Conservation (phyloP, 2,888 invertebrate species). For the Oscheius sp. region DNA sequence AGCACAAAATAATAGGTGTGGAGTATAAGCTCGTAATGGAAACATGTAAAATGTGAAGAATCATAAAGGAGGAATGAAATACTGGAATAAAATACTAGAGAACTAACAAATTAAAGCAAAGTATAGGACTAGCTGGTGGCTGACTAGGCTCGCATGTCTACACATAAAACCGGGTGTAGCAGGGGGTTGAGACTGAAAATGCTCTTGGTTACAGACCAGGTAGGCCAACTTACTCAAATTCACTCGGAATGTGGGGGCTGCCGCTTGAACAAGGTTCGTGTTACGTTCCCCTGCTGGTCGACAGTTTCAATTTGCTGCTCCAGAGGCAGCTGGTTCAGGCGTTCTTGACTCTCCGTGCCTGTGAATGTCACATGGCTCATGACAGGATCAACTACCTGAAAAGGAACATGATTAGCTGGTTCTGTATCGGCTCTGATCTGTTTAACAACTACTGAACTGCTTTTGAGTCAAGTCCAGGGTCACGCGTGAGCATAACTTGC, state of each 20-base stretch:
- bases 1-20: background rate
- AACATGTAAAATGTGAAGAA: conserved; percentile 22
- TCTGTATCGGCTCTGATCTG: background rate
- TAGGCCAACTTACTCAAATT: conserved; percentile 21
- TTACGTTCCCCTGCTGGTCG: conserved; percentile 72
- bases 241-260: conserved; percentile 36
- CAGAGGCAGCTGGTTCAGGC: conserved; percentile 61
- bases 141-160: conserved; percentile 21
- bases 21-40: conserved; percentile 27
- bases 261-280: conserved; percentile 57
- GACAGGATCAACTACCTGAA: conserved; percentile 68
- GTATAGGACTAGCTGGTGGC: conserved; percentile 25
- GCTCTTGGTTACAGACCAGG: no score
- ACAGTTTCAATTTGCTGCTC: conserved; percentile 69
- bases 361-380: conserved; percentile 70
- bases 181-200: conserved; percentile 24
- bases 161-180: conserved; percentile 14
- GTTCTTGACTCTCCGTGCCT: conserved; percentile 70
- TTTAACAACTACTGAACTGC: no score
- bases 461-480: no score
- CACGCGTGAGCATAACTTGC: no score
- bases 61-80: background rate
- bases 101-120: conserved; percentile 20
- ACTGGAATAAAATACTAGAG: background rate
- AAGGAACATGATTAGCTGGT: background rate